Conservation (phyloP, 2,113 vertebrate genomes). For the Lophotis ruficrista region DNA sequence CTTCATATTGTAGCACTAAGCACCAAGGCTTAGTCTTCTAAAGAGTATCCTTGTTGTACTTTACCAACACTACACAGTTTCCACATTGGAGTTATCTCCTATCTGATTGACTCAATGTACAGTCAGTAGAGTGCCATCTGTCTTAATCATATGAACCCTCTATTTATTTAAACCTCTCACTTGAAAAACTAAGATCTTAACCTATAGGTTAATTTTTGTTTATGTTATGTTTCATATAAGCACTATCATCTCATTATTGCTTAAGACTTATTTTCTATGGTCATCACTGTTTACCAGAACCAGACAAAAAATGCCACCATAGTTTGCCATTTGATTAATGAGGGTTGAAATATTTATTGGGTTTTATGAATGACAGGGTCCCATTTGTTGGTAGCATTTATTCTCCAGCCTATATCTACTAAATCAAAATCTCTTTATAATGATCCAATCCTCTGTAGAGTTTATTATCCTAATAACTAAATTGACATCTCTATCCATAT, state of each 20-base stretch:
- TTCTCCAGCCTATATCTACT: not conserved
- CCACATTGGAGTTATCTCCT: not conserved
- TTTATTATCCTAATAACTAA: not conserved
- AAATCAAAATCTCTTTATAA: not conserved
- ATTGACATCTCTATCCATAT: not conserved
- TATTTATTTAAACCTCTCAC: not conserved
- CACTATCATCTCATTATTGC: not conserved
- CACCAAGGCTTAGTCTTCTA: not conserved
- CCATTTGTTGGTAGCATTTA: not conserved
- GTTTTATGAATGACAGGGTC: not conserved
- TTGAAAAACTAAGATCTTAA: not conserved
- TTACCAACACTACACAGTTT: not conserved
- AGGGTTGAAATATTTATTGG: not conserved
- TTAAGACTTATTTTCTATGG: not conserved
- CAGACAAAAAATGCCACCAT: not conserved
- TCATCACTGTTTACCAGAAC: not conserved
- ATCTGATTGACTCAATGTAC: not conserved
- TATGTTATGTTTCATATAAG: not conserved
- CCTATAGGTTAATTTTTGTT: not conserved
- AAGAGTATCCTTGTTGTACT: not conserved
- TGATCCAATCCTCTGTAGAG: not conserved
- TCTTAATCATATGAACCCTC: not conserved
- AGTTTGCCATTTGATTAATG: not conserved
- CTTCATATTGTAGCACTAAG: not conserved
- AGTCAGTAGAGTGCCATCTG: not conserved